Base-by-base conservation (phyloP, 2,797 vertebrate genomes). In the Amphiprion clarkii region DNA sequence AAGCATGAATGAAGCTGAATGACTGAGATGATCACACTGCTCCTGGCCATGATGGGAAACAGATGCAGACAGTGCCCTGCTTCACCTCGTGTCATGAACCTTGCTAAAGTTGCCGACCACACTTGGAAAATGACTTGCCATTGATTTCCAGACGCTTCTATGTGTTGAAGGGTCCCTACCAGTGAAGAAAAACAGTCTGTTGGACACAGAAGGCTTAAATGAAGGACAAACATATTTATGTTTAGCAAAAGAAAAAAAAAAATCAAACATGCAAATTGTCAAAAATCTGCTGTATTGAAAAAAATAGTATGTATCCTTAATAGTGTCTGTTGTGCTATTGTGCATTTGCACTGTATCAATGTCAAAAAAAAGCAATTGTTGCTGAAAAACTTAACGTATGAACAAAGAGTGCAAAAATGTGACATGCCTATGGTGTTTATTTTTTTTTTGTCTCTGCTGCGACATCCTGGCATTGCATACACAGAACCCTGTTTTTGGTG, bases 271-370 rank as follows among this genome's bases (percentile, higher is more conserved):
- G 78, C 85, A 91, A 88, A 78, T 87, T 92, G 87, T 94, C 83
- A 27, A 76, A 88, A 92, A 88, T 92, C 85, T 90, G 88, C 90
- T 93, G 92, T 95, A 85, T 89, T 91, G 87, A 93, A 67, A 91
- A 87, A 89, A 88, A 81, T 86, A 75, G 70, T 84, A 71, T 89
- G 87, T 93, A 89, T 92, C 74, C 77, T 90, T 93, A 87, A 90
- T 92, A 81, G 90, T 91, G 91, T 94, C 78, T 87, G 71, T 92
- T 88, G 89, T 94, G 90, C 92, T 94, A 76, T 89, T 88, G 90
- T 94, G 87, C 89, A 81, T 94, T 94, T 92, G 90, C 92, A 94
- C 89, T 93, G 90, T 93, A 83, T 93, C 88, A 85, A 84, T 93
- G 91, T 93, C 77, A 89, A 91, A 91, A 90, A 27, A 85, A 81